phyloP scores from a whole-genome alignment of 2,888 invertebrate genomes.

The Netelia fuscicornis region DNA sequence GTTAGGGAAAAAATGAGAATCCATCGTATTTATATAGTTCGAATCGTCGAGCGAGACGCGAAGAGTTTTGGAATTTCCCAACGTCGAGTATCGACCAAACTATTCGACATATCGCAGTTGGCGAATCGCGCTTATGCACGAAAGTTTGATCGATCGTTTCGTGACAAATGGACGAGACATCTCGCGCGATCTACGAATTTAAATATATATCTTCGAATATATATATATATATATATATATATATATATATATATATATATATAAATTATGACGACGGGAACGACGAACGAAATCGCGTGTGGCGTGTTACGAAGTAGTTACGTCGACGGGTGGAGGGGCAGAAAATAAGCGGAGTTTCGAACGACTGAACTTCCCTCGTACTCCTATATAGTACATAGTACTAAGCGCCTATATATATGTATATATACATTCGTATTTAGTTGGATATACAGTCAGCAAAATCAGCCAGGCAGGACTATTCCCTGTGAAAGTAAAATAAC shows the following conservation, averaged over 20 bases:
- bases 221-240: not conserved
- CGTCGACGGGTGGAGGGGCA: constrained; percentile 55
- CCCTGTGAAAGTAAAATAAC: constrained; percentile 64
- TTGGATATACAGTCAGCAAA: constrained; percentile 22
- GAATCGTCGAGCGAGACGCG: constrained; percentile 38
- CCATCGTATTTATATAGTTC: constrained; percentile 6
- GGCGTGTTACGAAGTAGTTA: constrained; percentile 70
- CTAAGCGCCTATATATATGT: not conserved
- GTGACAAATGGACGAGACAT: constrained; percentile 46
- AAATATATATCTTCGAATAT: not conserved
- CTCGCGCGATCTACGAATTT: not conserved
- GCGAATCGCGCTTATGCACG: not conserved
- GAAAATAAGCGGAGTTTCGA: constrained; percentile 66
- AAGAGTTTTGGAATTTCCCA: not conserved
- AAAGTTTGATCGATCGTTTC: constrained; percentile 62
- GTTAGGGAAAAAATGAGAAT: not conserved
- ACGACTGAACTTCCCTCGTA: constrained; percentile 58
- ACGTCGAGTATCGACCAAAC: constrained; percentile 53
- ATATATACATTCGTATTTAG: constrained; percentile 14
- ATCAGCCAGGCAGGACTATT: constrained; percentile 66
- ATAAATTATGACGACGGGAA: constrained; percentile 30
- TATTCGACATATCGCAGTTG: not conserved
- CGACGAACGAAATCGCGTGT: constrained; percentile 61
- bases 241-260: not conserved
- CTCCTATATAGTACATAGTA: not conserved